Evolutionary conservation across 1,140 invertebrate species (phyloP), one percentile per base, ranked within the genome.

Genomic region (Ericerus pela): DNA sequence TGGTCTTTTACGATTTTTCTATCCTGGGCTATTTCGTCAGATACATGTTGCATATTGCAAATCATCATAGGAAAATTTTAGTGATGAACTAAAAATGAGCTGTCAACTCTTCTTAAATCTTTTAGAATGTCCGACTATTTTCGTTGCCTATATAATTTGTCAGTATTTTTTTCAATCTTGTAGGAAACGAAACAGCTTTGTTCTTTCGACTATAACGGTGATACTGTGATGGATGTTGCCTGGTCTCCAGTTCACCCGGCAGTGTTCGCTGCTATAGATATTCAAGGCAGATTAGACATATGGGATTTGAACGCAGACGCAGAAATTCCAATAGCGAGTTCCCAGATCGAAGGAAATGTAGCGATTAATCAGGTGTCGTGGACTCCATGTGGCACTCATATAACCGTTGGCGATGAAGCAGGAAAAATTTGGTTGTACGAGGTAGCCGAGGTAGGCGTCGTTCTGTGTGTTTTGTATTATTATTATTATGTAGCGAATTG

Each of bases 241-340:
- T 99, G 96, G 96, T 98, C 94, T 14, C 96, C 96, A 12, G 82
- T 86, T 47, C 91, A 99, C 77, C 96, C 96, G 1, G 89, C 95
- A 26, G 72, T 99, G 1, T 99, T 99, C 73, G 93, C 93, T 6
- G 82, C 89, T 62, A 92, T 93, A 11, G 94, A 98, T 72, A 89
- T 90, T 55, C 82, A 83, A 58, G 96, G 95, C 18, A 75, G 87
- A 55, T 75, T 98, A 56, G 92, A 96, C 73, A 71, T 96, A 20
- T 98, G 94, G 95, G 95, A 97, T 75, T 75, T 98, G 27, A 96
- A 96, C 73, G 82, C 87, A 62, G 93, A 97, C 67, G 95, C 92
- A 0, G 94, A 96, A 79, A 86, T 96, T 53, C 92, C 93, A 30
- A 82, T 87, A 22, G 88, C 89, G 28, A 85, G 82, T 60, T 79